phyloP scores from a whole-genome alignment of 2,113 vertebrate species.

The Saguinus midas region DNA sequence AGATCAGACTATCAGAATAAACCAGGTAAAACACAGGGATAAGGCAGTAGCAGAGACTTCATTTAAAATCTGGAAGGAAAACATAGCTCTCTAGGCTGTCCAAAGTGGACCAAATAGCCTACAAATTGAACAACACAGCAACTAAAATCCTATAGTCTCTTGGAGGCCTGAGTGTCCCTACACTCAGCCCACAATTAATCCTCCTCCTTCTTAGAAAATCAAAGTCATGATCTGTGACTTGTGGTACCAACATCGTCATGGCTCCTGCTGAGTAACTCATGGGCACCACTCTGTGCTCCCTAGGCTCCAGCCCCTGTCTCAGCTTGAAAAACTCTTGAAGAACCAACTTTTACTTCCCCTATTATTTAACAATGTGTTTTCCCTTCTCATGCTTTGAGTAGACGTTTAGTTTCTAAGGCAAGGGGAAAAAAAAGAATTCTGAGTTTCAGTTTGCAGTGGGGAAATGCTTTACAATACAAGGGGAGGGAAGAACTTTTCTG shows the following conservation, averaged over 20 bases:
- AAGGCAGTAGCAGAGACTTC: constrained; percentile 39
- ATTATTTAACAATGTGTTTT: background rate
- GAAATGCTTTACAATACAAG: constrained; percentile 32
- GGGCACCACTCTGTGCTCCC: background rate
- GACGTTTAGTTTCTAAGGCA: constrained; percentile 45
- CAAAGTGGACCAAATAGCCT: constrained; percentile 56
- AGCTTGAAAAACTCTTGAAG: constrained; percentile 1
- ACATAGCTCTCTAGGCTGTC: constrained; percentile 59
- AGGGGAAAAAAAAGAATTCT: background rate
- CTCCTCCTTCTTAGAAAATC: constrained; percentile 51
- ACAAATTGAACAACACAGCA: background rate
- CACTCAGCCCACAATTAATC: constrained; percentile 7
- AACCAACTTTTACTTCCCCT: background rate
- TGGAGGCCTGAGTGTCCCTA: constrained; percentile 13
- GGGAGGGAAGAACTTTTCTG: constrained; percentile 35
- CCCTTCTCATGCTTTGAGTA: background rate
- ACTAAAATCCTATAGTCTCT: constrained; percentile 30
- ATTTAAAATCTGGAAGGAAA: constrained; percentile 66
- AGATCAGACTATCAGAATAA: background rate
- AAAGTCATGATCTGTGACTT: constrained; percentile 11
- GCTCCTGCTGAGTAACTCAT: background rate
- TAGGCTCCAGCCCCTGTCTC: background rate
- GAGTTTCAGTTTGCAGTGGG: background rate
- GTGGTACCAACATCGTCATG: background rate
- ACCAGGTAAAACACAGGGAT: background rate